Evolutionary conservation across 2,797 vertebrate species (phyloP).

Genomic region (Bovichtus diacanthus): DNA sequence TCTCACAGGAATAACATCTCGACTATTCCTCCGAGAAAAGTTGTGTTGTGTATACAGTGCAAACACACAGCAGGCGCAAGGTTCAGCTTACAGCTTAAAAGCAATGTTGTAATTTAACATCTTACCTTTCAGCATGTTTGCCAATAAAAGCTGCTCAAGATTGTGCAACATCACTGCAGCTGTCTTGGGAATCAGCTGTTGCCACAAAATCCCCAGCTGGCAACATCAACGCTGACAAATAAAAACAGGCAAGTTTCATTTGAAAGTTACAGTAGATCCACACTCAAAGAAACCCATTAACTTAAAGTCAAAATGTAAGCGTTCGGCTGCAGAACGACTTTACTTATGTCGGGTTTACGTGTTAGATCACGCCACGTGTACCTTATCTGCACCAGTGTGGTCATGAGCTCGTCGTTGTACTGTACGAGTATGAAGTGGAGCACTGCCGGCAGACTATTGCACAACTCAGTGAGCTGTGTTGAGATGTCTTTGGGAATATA

Average conservation of each 20-base stretch:
- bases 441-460: constrained; percentile 21
- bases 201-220: constrained; percentile 41
- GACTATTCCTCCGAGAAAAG: constrained; percentile 50
- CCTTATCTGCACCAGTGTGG: not conserved
- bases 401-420: constrained; percentile 7
- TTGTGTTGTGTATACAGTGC: constrained; percentile 26
- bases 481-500: constrained; percentile 62
- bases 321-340: not conserved
- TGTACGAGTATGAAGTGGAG: constrained; percentile 23
- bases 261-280: constrained; percentile 22
- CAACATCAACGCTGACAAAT: constrained; percentile 46
- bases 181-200: constrained; percentile 66
- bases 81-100: constrained; percentile 41
- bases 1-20: constrained; percentile 44
- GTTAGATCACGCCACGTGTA: not conserved
- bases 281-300: not conserved
- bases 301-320: not conserved
- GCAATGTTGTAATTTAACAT: constrained; percentile 55
- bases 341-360: not conserved
- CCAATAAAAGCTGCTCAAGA: constrained; percentile 52
- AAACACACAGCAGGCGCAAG: constrained; percentile 16
- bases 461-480: constrained; percentile 61
- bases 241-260: constrained; percentile 35
- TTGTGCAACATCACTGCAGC: constrained; percentile 48
- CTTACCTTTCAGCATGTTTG: constrained; percentile 62